These are phyloP conservation scores for Eucidaris tribuloides DNA, from an alignment of 35 echinoderm and acorn worm genomes.

Conservation along the genomic window DNA sequence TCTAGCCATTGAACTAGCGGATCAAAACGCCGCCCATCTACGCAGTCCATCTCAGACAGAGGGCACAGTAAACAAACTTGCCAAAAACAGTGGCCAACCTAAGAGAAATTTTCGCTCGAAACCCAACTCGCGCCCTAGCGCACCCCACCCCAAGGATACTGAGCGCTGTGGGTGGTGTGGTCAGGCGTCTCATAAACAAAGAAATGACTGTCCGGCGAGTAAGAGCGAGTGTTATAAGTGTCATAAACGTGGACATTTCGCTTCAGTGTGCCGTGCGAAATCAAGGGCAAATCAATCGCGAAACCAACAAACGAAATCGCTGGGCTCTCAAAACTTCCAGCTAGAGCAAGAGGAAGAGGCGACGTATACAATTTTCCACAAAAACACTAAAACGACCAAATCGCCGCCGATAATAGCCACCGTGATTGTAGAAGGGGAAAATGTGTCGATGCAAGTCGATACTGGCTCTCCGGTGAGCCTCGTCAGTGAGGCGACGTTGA, in stretches of 20 bases:
- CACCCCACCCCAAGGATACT: neutral
- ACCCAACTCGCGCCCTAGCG: neutral
- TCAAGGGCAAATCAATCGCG: neutral
- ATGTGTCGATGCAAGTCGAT: neutral
- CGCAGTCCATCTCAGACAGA: neutral
- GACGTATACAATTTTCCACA: neutral
- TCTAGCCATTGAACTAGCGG: conserved; percentile 22
- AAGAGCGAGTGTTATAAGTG: conserved; percentile 6
- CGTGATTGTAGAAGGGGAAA: neutral
- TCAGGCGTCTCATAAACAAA: neutral
- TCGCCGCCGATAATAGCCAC: neutral
- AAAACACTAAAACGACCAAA: neutral
- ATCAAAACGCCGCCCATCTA: neutral
- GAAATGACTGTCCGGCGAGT: neutral
- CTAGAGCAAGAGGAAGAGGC: neutral
- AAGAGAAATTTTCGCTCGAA: neutral
- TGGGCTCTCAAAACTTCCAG: neutral
- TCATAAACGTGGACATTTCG: conserved; percentile 34
- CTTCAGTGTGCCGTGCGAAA: neutral
- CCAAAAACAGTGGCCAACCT: neutral
- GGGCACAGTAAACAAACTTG: neutral
- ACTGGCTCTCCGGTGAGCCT: neutral
- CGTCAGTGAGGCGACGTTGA: neutral
- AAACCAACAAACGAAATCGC: neutral
- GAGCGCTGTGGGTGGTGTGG: neutral